Evolutionary conservation across 2,888 invertebrate genomes (phyloP), one percentile per base, ranked within the genome.

Genomic region (Stenodema calcarata): DNA sequence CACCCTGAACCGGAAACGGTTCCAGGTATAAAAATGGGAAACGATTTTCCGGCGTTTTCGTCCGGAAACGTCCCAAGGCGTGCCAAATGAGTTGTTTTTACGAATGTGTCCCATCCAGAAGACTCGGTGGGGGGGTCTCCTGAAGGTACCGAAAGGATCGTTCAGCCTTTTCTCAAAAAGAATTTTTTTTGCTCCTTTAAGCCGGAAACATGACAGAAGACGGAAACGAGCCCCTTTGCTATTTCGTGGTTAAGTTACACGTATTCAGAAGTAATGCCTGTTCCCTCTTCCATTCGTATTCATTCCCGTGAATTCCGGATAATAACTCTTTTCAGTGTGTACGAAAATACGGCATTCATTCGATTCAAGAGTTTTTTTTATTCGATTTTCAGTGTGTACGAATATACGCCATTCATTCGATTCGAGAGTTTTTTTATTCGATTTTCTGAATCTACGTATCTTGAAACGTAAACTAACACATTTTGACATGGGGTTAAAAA

Each of bases 221-320:
- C 73, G 73, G 73, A 73, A 73, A 73, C 73, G 73, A 41, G 18
- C 73, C 41, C 35, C 35, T 73, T 62, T 50, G n/a, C 50, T 62
- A 9, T 23, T 62, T 18, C 62, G 3, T 9, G 62, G 62, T 27
- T 9, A 62, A 62, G 62, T 62, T 62, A 23, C 27, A 62, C 23
- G 23, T 23, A 3, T 23, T 62, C 62, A 62, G 62, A 62, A 4
- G 62, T 62, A 27, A 27, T 9, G 62, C 23, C 4, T 27, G 7
- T 62, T 62, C 62, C 23, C 16, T 62, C 11, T 23, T 23, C 18
- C 23, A n/a, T 27, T 62, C 27, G 23, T 62, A 62, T 62, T 11
- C 62, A 9, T 62, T 9, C 62, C 23, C 23, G 4, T 23, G 62
- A 23, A 62, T 23, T 62, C 62, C 7, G 62, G 62, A 23, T 62